Conservation (phyloP, 2,797 vertebrate species). For the Dallia pectoralis region DNA sequence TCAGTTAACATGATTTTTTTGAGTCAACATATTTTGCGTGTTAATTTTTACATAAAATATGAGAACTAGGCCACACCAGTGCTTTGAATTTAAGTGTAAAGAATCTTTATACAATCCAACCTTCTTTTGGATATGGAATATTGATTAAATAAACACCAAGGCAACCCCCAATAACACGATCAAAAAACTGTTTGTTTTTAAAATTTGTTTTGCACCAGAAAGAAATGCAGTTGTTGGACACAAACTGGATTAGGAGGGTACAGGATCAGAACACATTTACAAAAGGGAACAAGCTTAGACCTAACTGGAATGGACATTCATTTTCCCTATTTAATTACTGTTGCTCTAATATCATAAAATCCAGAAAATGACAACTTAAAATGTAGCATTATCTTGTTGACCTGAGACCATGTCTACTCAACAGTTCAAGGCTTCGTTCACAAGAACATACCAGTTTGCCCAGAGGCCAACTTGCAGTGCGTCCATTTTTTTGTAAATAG, state of each 20-base stretch:
- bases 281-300: slow-evolving; percentile 44
- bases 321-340: slow-evolving; percentile 44
- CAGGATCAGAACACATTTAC: slow-evolving; percentile 40
- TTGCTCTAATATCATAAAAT: slow-evolving; percentile 40
- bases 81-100: slow-evolving; percentile 15
- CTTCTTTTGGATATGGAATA: slow-evolving; percentile 37
- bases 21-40: too few species aligned
- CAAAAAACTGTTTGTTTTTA: slow-evolving; percentile 37
- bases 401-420: not conserved
- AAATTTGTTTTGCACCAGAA: slow-evolving; percentile 57
- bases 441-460: not conserved
- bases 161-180: slow-evolving; percentile 37
- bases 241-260: slow-evolving; percentile 58
- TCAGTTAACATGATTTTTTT: too few species aligned
- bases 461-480: not conserved
- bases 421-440: not conserved
- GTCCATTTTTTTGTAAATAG: too few species aligned
- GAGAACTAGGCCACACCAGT: slow-evolving; percentile 27
- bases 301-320: slow-evolving; percentile 43
- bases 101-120: slow-evolving; percentile 37
- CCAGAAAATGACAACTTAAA: slow-evolving; percentile 31
- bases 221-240: slow-evolving; percentile 53
- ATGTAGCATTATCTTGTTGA: slow-evolving; percentile 14
- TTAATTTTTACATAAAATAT: slow-evolving; percentile 42
- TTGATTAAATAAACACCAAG: slow-evolving; percentile 46